A percentile compares a stretch with the other conserved stretches of the same genome.
Conservation (phyloP, 2,113 vertebrate genomes). For the Pleuronectes platessa region DNA sequence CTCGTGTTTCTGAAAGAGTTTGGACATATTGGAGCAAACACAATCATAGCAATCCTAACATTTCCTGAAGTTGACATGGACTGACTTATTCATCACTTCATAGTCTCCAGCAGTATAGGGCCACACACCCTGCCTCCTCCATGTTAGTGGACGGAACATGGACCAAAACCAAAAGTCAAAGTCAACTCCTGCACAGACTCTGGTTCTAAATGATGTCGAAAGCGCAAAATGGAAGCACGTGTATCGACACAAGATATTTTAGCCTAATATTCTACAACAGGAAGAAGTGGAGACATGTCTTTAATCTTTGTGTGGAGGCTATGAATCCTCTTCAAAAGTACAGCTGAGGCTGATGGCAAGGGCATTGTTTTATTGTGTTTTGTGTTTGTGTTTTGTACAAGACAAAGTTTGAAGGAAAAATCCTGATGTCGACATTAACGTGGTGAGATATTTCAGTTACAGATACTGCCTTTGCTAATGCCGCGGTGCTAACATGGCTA, state of each 20-base stretch:
- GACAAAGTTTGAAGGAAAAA: neutral
- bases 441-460: neutral
- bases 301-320: too few relatives aligned
- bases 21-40: neutral
- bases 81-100: slow-evolving; percentile 21
- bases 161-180: too few relatives aligned
- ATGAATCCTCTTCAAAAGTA: too few relatives aligned
- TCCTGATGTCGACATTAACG: neutral
- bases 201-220: too few relatives aligned
- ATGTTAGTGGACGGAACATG: too few relatives aligned
- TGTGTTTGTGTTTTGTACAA: neutral
- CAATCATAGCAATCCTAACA: slow-evolving; percentile 3
- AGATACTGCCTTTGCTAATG: neutral
- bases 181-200: too few relatives aligned
- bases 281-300: too few relatives aligned
- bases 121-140: too few relatives aligned
- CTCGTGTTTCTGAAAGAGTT: neutral
- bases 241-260: too few relatives aligned
- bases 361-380: neutral
- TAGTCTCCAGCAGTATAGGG: neutral
- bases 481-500: slow-evolving; percentile 13
- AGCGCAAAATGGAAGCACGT: too few relatives aligned
- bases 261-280: too few relatives aligned
- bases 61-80: slow-evolving; percentile 2
- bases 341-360: neutral